Percentiles rank a stretch among this genome's conserved stretches.
phyloP scores from a whole-genome alignment of 1,140 invertebrate species.

The Drosophila quadrilineata region DNA sequence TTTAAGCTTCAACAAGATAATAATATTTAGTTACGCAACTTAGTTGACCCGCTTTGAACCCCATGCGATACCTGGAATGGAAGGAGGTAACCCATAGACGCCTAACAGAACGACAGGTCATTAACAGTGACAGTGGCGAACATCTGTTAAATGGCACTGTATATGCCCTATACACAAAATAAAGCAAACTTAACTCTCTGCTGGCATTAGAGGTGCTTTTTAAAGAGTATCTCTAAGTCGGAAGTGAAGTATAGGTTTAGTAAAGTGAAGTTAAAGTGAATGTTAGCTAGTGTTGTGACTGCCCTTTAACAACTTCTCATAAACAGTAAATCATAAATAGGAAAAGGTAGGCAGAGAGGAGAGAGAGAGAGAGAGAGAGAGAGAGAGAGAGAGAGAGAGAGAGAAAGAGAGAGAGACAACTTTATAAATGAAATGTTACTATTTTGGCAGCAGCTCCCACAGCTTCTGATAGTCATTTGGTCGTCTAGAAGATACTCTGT shows the following conservation, averaged over 20 bases:
- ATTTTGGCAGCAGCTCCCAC: not conserved
- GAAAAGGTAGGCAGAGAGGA: too few species aligned
- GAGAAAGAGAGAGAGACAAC: too few species aligned
- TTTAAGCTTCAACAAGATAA: too few species aligned
- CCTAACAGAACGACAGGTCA: conserved; percentile 13
- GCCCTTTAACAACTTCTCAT: conserved; percentile 32
- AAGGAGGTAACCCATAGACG: too few species aligned
- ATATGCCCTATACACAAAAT: not conserved
- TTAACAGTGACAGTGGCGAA: not conserved
- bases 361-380: too few species aligned
- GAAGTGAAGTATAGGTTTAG: not conserved
- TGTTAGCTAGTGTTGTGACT: conserved; percentile 28
- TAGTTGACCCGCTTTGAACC: too few species aligned
- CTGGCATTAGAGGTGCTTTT: not conserved
- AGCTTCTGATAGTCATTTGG: not conserved
- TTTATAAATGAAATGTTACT: conserved; percentile 47
- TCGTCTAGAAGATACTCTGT: too few species aligned
- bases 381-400: too few species aligned
- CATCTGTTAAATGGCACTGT: not conserved
- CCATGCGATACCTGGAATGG: too few species aligned
- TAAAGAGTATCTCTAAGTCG: too few species aligned
- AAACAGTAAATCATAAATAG: conserved; percentile 13
- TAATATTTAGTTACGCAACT: too few species aligned
- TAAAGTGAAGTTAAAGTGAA: conserved; percentile 48
- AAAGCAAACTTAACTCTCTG: not conserved